These are phyloP conservation scores for Macrosoma leucophasiata DNA, from an alignment of 2,888 invertebrate species.

Conservation along the genomic window DNA sequence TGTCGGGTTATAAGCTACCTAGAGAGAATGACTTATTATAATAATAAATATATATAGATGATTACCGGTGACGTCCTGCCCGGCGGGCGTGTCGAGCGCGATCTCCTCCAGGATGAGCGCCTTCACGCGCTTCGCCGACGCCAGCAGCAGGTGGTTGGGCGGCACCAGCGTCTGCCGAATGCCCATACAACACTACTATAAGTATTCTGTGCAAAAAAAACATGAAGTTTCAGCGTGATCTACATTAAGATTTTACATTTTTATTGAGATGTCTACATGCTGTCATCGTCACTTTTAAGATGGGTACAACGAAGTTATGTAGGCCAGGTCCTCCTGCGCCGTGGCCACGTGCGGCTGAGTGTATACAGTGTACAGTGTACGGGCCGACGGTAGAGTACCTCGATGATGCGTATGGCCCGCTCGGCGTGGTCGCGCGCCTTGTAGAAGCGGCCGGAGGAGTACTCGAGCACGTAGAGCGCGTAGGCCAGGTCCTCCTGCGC, in stretches of 20 bases:
- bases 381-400: slow-evolving; percentile 50
- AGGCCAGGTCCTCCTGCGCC: slow-evolving; percentile 94
- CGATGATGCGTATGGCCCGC: slow-evolving; percentile 87
- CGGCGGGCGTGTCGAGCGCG: slow-evolving; percentile 85
- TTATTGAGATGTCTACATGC: too few species aligned
- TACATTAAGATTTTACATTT: too few species aligned
- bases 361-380: too few species aligned
- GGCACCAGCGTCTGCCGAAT: slow-evolving; percentile 80
- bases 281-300: too few species aligned
- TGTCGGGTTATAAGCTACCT: too few species aligned
- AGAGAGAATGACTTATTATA: too few species aligned
- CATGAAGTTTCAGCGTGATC: too few species aligned
- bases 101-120: slow-evolving; percentile 95
- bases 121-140: slow-evolving; percentile 93
- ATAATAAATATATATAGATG: background rate
- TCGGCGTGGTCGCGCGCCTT: slow-evolving; percentile 89
- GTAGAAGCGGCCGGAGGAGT: slow-evolving; percentile 90
- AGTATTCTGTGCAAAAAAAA: too few species aligned
- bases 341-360: slow-evolving; percentile 93
- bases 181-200: too few species aligned
- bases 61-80: slow-evolving; percentile 56
- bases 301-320: too few species aligned
- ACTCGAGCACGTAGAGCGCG: slow-evolving; percentile 94
- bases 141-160: slow-evolving; percentile 87
- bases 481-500: slow-evolving; percentile 95